Base-by-base conservation (phyloP, 2,888 invertebrate genomes). In the Sphaeridia pumilis region DNA sequence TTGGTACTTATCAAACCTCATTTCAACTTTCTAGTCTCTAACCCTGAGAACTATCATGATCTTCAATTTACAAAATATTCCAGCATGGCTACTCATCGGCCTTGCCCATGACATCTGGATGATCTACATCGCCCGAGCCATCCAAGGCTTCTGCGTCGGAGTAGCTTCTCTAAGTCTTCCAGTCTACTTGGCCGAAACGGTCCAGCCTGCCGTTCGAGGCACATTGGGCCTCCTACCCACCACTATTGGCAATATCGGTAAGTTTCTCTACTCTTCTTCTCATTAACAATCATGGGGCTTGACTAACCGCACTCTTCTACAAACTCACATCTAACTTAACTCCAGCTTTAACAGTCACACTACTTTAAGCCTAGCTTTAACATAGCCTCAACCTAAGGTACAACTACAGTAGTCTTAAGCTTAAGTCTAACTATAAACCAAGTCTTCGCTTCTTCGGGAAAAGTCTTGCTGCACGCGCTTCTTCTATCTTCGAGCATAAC, bases 151-250 rank as follows among this genome's bases (percentile, higher is more conserved):
- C 65, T 87, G 88, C 69, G 86, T 88, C 21, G 89, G 92, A 38
- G 75, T 92, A 52, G 82, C 84, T 2, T 88, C 88, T 1, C 76
- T 94, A 2, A 82, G 85, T 20, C 77, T 87, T 62, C 92, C 94
- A 0, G 88, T 94, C 2, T 94, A 93, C 69, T 78, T 94, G 49
- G 90, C 90, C 27, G 94, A 94, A 73, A 86, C 88, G 1, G 77
- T 92, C 31, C 88, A 92, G 68, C 84, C 90, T 2, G 87, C 90
- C 74, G 83, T 90, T 14, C 77, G 94, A 55, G 94, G 94, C 7
- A 82, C 86, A n/a, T 74, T 94, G 27, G 93, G 93, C 36, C 73
- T 90, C 42, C 69, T 89, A 59, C 88, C 89, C 0, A 88, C 89
- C 24, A 86, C 84, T 1, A 81, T 89, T 52, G 89, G 89, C 72